Evolutionary conservation across 2,888 invertebrate genomes (phyloP).

Genomic region (Tetranychus truncatus): DNA sequence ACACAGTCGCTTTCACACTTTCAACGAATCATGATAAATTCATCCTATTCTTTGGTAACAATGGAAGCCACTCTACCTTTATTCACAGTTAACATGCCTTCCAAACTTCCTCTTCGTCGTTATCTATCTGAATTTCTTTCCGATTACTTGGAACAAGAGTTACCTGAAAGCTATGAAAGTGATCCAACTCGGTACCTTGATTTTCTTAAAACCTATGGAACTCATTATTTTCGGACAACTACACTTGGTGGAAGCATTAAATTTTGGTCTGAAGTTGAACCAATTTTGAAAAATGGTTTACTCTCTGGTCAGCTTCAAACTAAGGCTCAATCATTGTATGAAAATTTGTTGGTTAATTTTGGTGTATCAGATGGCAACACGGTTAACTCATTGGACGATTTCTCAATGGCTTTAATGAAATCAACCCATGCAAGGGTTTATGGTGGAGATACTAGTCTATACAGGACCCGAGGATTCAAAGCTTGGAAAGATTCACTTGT

Average conservation of each 20-base stretch:
- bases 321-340: neutral
- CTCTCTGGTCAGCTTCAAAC: neutral
- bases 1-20: neutral
- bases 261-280: neutral
- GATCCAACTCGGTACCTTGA: constrained; percentile 8
- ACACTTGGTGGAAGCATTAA: constrained; percentile 7
- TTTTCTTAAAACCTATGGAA: constrained; percentile 7
- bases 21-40: neutral
- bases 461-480: neutral
- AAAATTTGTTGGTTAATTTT: neutral
- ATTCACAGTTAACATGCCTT: neutral
- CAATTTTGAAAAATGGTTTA: neutral
- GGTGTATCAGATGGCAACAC: neutral
- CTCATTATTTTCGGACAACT: neutral
- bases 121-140: neutral
- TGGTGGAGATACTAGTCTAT: neutral
- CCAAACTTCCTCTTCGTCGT: neutral
- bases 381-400: neutral
- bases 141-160: constrained; percentile 9
- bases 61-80: neutral
- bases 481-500: neutral
- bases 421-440: neutral
- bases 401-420: neutral
- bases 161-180: neutral
- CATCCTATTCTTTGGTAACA: neutral